Base-by-base conservation (phyloP, 1,140 invertebrate species). In the Leguminivora glycinivorella region DNA sequence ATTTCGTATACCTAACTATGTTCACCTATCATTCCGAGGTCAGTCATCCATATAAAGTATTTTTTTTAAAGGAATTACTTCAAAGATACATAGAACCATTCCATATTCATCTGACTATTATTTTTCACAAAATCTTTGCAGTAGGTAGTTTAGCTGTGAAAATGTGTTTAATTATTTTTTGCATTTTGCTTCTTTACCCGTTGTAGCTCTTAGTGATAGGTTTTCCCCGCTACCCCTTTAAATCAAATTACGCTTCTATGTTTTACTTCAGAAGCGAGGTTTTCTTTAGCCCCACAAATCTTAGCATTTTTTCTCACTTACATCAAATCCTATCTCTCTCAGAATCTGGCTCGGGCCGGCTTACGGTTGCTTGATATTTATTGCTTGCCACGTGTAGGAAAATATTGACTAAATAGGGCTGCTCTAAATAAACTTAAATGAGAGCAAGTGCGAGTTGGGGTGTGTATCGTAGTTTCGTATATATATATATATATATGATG, bases 361-460 rank as follows among this genome's bases (percentile, higher is more conserved):
- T 63, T 63, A 63, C 58, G 14, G 25, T 31, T 58, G 14, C 56
- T 29, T 31, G 58, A 63, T 63, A 63, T 63, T 63, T 63, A 63
- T 63, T 63, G 24, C 58, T 26, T n/a, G 5, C 58, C 58, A 34
- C n/a, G 26, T 29, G 22, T 9, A 63, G 5, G 7, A 34, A 63
- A 63, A 63, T 63, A 63, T 63, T 63, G 26, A 63, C 58, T 63
- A 63, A 31, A 29, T 63, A 63, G 9, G 26, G 58, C 19, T 63
- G 25, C 26, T 63, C 4, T 63, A 63, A 63, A 63, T 63, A 63
- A 63, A 63, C 29, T 63, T 63, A 5, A 34, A 63, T 52, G 19
- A 52, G n/a, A n/a, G 7, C 1, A 52, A 52, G 19, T 22, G 9
- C 9, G 40, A 43, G 19, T 52, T 3, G 19, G 1, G 0, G 14